Evolutionary conservation across 2,888 invertebrate species (phyloP).

Genomic region (Sinodicranocentrus sp.): DNA sequence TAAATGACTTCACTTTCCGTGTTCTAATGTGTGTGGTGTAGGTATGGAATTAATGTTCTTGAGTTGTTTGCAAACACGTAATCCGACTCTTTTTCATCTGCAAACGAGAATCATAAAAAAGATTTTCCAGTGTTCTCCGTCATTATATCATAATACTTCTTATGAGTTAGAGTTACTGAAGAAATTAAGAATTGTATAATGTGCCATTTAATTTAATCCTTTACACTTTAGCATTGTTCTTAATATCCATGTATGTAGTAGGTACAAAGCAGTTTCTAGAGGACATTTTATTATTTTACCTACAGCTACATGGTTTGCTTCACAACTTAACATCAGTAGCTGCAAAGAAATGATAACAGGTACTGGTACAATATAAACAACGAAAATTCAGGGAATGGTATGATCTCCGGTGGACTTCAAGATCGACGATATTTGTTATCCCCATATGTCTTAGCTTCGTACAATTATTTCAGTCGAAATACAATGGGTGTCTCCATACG

Average conservation of each 20-base stretch:
- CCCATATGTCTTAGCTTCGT: no score
- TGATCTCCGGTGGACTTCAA: conserved; percentile 16
- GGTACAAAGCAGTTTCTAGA: background rate
- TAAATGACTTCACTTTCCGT: conserved; percentile 37
- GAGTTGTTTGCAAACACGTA: background rate
- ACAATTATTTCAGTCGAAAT: background rate
- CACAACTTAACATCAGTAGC: conserved; percentile 14
- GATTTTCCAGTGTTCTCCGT: no score
- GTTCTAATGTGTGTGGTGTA: background rate
- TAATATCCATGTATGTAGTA: background rate
- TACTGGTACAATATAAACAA: conserved; percentile 25
- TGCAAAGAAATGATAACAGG: background rate
- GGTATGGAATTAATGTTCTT: background rate
- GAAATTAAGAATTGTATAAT: background rate
- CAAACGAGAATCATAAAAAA: background rate
- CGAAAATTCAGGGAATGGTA: conserved; percentile 23
- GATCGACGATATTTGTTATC: background rate
- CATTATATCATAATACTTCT: background rate
- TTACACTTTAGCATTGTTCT: background rate
- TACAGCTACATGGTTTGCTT: background rate
- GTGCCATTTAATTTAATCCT: conserved; percentile 1
- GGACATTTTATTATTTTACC: background rate
- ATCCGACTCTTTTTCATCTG: background rate
- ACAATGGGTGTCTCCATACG: background rate
- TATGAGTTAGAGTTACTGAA: background rate